phyloP scores from a whole-genome alignment of 2,888 invertebrate genomes.

The Drosophila tripunctata region DNA sequence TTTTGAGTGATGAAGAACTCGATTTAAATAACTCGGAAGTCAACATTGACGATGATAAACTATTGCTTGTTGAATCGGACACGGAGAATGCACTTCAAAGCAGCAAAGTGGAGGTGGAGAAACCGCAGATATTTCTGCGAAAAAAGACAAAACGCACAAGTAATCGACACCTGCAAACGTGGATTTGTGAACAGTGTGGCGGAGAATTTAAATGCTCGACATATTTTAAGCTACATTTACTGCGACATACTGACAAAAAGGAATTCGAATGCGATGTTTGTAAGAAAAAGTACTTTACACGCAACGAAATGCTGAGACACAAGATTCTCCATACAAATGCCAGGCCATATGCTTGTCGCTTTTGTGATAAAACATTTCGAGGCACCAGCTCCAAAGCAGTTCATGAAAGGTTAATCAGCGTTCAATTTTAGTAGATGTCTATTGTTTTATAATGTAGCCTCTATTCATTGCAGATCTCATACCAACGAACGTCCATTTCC shows the following conservation, averaged over 20 bases:
- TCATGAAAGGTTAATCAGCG: constrained; percentile 65
- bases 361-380: constrained; percentile 62
- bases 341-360: constrained; percentile 56
- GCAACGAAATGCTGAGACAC: constrained; percentile 59
- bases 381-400: constrained; percentile 59
- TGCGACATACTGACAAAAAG: constrained; percentile 57
- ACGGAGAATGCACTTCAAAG: neutral
- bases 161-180: constrained; percentile 30
- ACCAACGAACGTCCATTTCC: constrained; percentile 65
- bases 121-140: neutral
- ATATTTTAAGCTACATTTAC: constrained; percentile 53
- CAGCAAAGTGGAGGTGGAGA: neutral
- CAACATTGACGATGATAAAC: neutral
- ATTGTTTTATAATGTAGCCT: neutral
- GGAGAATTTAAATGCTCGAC: constrained; percentile 60
- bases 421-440: too few relatives aligned
- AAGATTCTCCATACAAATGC: constrained; percentile 52
- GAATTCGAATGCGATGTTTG: constrained; percentile 58
- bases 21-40: neutral
- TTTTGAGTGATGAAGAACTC: neutral
- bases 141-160: neutral
- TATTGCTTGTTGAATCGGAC: neutral
- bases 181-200: constrained; percentile 66
- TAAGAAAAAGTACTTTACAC: constrained; percentile 52
- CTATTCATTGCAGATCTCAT: constrained; percentile 32